phyloP scores from a whole-genome alignment of 2,888 invertebrate genomes.

The Melikaiella ostensackeni region DNA sequence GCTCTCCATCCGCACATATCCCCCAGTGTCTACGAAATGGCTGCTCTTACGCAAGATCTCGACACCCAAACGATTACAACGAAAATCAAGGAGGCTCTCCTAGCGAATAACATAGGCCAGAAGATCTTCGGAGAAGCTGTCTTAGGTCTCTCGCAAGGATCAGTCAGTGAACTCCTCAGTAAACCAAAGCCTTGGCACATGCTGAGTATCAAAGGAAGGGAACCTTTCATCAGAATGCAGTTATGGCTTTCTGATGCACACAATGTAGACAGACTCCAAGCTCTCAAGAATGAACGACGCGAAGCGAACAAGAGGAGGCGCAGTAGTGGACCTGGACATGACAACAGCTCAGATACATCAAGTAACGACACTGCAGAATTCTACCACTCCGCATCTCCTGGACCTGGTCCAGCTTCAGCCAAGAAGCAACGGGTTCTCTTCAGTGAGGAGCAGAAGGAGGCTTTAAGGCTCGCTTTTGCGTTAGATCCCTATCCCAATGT shows the following conservation, averaged over 20 bases:
- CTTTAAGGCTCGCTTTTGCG: conserved; percentile 94
- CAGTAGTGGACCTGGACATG: conserved; percentile 89
- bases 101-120: conserved; percentile 98
- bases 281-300: conserved; percentile 92
- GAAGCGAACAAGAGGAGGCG: conserved; percentile 94
- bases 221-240: conserved; percentile 98
- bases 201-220: conserved; percentile 98
- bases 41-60: conserved; percentile 95
- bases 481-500: conserved; percentile 98
- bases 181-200: conserved; percentile 99
- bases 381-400: conserved; percentile 88
- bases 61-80: conserved; percentile 98
- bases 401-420: conserved; percentile 90
- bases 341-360: conserved; percentile 92
- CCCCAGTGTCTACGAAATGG: conserved; percentile 98
- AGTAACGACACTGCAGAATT: conserved; percentile 94
- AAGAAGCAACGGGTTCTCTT: conserved; percentile 97
- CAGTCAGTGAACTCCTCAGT: conserved; percentile 97
- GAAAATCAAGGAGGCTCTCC: conserved; percentile 96
- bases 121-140: conserved; percentile 99
- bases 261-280: conserved; percentile 95
- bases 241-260: conserved; percentile 97
- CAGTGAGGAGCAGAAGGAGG: conserved; percentile 99
- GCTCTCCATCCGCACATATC: conserved; percentile 91
- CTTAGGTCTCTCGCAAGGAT: conserved; percentile 96